phyloP scores from a whole-genome alignment of 35 echinoderm and acorn worm species.

The Ophiothrix spiculata region DNA sequence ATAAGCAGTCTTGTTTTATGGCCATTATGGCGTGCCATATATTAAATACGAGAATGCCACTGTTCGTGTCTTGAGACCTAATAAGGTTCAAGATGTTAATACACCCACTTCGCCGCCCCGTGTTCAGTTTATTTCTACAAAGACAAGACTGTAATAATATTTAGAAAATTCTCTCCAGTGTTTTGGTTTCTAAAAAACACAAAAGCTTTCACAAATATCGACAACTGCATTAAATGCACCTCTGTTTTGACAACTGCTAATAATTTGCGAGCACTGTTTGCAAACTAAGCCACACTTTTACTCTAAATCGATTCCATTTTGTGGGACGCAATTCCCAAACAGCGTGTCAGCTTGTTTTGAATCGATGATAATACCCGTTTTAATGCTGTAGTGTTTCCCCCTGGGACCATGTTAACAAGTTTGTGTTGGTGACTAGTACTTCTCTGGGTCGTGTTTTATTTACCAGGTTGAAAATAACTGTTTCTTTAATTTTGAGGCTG shows the following conservation, averaged over 20 bases:
- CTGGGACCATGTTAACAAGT: background rate
- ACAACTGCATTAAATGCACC: background rate
- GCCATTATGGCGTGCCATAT: too few species aligned
- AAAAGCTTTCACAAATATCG: background rate
- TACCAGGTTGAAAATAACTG: too few species aligned
- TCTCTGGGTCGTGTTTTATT: too few species aligned
- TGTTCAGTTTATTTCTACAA: constrained; percentile 7
- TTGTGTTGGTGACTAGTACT: constrained; percentile 10
- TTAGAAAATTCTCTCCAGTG: background rate
- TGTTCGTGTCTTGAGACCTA: too few species aligned
- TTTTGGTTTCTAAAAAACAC: background rate
- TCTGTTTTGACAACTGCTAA: background rate
- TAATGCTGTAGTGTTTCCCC: background rate
- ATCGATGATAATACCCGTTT: background rate
- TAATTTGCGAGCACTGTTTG: background rate
- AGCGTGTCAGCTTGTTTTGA: background rate
- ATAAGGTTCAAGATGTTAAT: too few species aligned
- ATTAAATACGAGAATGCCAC: too few species aligned
- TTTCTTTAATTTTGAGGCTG: too few species aligned
- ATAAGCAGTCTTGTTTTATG: too few species aligned
- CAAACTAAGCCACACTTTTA: background rate
- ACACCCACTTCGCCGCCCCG: constrained; percentile 4
- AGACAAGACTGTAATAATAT: background rate
- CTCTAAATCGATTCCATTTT: background rate
- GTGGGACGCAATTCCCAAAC: background rate